These are phyloP conservation scores for Andrena bicolor DNA, from an alignment of 2,888 invertebrate species.

Conservation along the genomic window DNA sequence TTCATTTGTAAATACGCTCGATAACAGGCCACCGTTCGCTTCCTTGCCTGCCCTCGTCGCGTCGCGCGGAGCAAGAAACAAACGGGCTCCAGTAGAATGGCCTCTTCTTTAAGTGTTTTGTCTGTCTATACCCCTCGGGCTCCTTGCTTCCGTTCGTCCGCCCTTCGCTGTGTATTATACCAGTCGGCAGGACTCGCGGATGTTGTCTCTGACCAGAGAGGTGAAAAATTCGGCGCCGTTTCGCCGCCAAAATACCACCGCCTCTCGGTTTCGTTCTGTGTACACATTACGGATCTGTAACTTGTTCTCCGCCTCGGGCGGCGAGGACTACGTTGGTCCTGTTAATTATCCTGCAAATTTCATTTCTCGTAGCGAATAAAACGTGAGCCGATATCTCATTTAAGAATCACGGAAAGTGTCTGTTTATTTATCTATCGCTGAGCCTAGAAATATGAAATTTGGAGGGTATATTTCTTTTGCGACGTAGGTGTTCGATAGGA, in stretches of 20 bases:
- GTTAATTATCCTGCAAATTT: conserved; percentile 20
- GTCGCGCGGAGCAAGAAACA: conserved; percentile 40
- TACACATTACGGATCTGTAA: conserved; percentile 4
- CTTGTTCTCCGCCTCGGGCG: conserved; percentile 17
- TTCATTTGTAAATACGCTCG: conserved; percentile 51
- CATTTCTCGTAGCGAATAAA: background rate
- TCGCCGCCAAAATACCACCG: conserved; percentile 16
- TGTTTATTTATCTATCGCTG: too few relatives aligned
- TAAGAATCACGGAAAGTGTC: background rate
- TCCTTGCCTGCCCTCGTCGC: conserved; percentile 37
- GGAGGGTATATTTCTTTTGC: too few relatives aligned
- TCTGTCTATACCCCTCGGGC: conserved; percentile 21
- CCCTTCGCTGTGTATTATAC: conserved; percentile 8
- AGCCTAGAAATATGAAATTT: too few relatives aligned
- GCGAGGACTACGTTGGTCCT: conserved; percentile 12
- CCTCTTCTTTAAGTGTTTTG: conserved; percentile 59
- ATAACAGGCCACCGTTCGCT: conserved; percentile 50
- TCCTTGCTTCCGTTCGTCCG: conserved; percentile 53
- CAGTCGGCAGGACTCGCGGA: conserved; percentile 15
- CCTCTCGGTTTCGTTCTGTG: conserved; percentile 30
- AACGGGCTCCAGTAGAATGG: conserved; percentile 42
- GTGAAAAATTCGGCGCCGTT: conserved; percentile 13
- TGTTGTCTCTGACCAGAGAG: conserved; percentile 18
- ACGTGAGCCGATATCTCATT: background rate
- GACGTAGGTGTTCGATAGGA: too few relatives aligned